Percentiles rank a stretch among this genome's conserved stretches.
Evolutionary conservation across 2,797 vertebrate species (phyloP).

Genomic region (Helostoma temminkii): DNA sequence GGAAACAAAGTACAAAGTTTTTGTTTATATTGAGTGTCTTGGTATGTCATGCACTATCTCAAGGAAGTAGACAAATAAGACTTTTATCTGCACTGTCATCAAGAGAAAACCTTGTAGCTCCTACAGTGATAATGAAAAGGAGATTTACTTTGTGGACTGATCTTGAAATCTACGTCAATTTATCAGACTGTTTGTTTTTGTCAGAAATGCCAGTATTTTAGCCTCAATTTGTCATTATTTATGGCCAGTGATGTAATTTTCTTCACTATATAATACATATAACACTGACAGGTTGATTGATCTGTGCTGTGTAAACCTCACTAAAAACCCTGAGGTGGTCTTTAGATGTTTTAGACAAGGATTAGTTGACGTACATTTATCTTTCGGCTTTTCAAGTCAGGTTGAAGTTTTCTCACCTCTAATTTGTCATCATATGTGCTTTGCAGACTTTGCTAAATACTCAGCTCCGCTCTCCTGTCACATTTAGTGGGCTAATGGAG

Average conservation of each 20-base stretch:
- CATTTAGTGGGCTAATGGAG: constrained; percentile 75
- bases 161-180: constrained; percentile 26
- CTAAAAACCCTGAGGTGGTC: constrained; percentile 59
- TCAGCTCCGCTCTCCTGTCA: constrained; percentile 49
- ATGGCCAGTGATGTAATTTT: constrained; percentile 60
- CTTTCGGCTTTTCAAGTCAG: constrained; percentile 69
- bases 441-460: constrained; percentile 50
- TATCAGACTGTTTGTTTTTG: constrained; percentile 54
- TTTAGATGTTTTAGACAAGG: constrained; percentile 52
- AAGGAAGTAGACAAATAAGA: constrained; percentile 17
- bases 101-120: constrained; percentile 33
- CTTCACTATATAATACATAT: constrained; percentile 8
- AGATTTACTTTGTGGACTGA: constrained; percentile 37
- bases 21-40: too few relatives aligned
- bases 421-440: constrained; percentile 76
- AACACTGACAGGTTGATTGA: constrained; percentile 55
- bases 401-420: constrained; percentile 66
- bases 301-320: constrained; percentile 60
- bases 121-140: constrained; percentile 39
- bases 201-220: constrained; percentile 37
- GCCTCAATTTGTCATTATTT: constrained; percentile 62
- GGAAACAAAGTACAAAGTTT: not conserved
- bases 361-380: constrained; percentile 70
- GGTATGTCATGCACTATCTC: not conserved
- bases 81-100: constrained; percentile 45